phyloP scores from a whole-genome alignment of 2,888 invertebrate genomes.

The Drosophila recens region DNA sequence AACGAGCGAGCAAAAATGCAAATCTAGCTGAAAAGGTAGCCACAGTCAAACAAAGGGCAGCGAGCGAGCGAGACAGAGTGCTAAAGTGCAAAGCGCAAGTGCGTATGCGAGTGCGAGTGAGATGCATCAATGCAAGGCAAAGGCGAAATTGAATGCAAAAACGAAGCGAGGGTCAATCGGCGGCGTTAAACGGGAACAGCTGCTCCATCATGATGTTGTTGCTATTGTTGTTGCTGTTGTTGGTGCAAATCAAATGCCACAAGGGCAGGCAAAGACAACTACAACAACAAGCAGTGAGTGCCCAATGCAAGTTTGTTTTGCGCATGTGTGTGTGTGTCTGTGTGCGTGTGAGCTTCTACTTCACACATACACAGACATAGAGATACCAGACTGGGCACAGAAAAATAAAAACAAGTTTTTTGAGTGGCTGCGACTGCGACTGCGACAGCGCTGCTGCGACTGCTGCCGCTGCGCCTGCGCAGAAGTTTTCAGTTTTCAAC shows the following conservation, averaged over 20 bases:
- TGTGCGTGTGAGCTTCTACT: constrained; percentile 36
- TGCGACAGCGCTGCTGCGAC: constrained; percentile 7
- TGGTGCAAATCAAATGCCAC: constrained; percentile 28
- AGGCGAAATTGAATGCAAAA: constrained; percentile 53
- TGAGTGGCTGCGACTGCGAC: constrained; percentile 12
- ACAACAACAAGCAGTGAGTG: constrained; percentile 16
- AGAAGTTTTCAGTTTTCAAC: constrained; percentile 71
- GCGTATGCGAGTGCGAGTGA: constrained; percentile 12
- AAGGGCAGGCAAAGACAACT: constrained; percentile 49
- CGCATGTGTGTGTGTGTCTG: constrained; percentile 16
- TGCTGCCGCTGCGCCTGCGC: constrained; percentile 54
- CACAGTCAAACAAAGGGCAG: constrained; percentile 39
- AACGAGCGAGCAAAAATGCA: constrained; percentile 48
- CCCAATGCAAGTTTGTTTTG: constrained; percentile 38
- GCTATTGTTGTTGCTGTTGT: constrained; percentile 22
- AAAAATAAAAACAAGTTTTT: constrained; percentile 57
- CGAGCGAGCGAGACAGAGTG: constrained; percentile 14
- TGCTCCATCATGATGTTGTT: constrained; percentile 46
- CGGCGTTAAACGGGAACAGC: constrained; percentile 54
- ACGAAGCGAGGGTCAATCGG: constrained; percentile 55
- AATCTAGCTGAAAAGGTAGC: constrained; percentile 51
- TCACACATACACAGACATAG: constrained; percentile 9
- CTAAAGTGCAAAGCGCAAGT: constrained; percentile 12
- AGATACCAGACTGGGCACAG: constrained; percentile 33
- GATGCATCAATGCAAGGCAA: constrained; percentile 45